These are phyloP conservation scores for Eonycteris spelaea DNA, from an alignment of 2,113 vertebrate genomes.

Conservation along the genomic window DNA sequence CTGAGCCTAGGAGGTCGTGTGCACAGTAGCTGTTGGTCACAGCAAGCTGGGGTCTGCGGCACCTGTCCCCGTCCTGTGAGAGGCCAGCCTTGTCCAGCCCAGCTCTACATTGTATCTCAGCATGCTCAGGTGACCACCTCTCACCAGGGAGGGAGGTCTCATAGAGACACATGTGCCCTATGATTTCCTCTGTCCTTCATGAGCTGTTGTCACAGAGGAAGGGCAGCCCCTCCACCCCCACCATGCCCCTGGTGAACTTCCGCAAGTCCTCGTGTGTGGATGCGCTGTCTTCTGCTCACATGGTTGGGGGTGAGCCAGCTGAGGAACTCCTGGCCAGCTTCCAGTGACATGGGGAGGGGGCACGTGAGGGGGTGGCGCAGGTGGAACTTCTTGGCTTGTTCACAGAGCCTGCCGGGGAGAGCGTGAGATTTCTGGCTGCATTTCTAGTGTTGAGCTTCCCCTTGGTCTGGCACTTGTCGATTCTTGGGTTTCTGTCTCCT, in stretches of 20 bases:
- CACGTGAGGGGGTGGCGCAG: background rate
- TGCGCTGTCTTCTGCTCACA: background rate
- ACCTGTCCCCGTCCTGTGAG: background rate
- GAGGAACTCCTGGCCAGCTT: background rate
- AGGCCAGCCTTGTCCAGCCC: background rate
- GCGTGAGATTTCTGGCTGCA: background rate
- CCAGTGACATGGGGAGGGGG: background rate
- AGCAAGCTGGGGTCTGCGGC: background rate
- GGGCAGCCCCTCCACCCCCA: background rate
- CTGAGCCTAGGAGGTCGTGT: background rate
- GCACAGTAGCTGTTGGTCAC: accelerated
- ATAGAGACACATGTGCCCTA: background rate
- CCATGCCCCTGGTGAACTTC: background rate
- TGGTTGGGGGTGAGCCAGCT: background rate
- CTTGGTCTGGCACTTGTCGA: background rate
- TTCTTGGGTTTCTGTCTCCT: background rate
- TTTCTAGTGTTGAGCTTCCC: background rate
- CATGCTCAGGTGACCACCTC: background rate
- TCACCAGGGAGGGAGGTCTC: background rate
- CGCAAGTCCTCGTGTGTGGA: accelerated
- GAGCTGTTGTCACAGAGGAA: background rate
- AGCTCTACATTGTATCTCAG: background rate
- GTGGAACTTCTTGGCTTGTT: background rate
- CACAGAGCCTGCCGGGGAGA: background rate
- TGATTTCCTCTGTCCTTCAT: accelerated